phyloP scores from a whole-genome alignment of 2,888 invertebrate species.

The Leptura quadrifasciata region DNA sequence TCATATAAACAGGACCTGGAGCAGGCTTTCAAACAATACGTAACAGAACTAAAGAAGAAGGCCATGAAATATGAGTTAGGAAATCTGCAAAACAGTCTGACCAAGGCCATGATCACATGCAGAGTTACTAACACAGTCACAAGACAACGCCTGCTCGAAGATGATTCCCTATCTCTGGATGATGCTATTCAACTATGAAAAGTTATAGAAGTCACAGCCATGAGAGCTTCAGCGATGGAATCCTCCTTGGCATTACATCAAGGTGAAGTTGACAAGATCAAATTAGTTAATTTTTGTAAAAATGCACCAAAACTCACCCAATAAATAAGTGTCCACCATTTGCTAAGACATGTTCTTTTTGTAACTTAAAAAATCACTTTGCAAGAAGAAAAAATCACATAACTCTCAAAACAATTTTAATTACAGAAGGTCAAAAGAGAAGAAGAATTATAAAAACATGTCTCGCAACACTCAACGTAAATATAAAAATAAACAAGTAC shows the following conservation, averaged over 20 bases:
- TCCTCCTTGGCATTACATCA: too few species aligned
- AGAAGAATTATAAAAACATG: neutral
- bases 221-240: neutral
- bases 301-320: neutral
- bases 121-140: conserved; percentile 44
- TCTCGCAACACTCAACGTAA: neutral
- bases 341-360: neutral
- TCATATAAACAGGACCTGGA: too few species aligned
- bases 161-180: conserved; percentile 50
- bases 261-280: neutral
- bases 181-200: conserved; percentile 51
- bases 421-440: neutral
- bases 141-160: conserved; percentile 55
- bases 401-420: neutral
- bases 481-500: neutral
- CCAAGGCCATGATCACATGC: neutral
- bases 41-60: too few species aligned
- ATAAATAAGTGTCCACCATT: conserved; percentile 9
- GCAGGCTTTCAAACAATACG: too few species aligned
- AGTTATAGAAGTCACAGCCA: conserved; percentile 39
- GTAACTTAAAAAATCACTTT: neutral
- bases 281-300: neutral
- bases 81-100: neutral
- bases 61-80: neutral
- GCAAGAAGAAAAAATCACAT: neutral